These are phyloP conservation scores for Ceratina calcarata DNA, from an alignment of 1,140 invertebrate species.

Conservation along the genomic window DNA sequence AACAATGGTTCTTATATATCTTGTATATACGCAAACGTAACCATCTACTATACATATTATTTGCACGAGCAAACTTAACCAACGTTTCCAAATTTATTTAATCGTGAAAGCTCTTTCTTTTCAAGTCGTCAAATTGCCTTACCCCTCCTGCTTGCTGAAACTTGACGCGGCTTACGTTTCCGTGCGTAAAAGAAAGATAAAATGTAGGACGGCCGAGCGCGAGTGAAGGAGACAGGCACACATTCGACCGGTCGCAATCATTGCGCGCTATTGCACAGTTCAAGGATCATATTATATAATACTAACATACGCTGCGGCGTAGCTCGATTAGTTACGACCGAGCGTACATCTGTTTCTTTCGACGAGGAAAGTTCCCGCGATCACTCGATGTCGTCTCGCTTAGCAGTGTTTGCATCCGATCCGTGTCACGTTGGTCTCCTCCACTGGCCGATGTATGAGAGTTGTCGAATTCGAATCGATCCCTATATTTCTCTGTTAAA, in stretches of 20 bases:
- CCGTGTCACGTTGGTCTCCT: conserved; percentile 5
- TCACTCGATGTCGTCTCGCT: conserved; percentile 33
- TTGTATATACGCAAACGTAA: conserved; percentile 5
- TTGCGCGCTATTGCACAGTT: conserved; percentile 62
- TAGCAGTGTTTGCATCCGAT: conserved; percentile 37
- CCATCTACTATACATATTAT: not conserved
- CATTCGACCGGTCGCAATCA: conserved; percentile 32
- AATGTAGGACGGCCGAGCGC: not conserved
- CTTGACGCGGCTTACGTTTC: not conserved
- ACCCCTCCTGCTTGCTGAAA: not conserved
- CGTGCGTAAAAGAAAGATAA: not conserved
- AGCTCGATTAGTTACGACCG: conserved; percentile 11
- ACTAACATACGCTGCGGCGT: conserved; percentile 57
- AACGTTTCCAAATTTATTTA: not conserved
- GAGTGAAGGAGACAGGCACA: conserved; percentile 10
- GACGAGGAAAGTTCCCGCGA: not conserved
- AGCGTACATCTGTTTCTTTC: not conserved
- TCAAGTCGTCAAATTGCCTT: not conserved
- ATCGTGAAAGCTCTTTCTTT: not conserved
- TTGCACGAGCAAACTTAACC: not conserved
- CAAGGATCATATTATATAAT: conserved; percentile 54
- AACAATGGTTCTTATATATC: conserved; percentile 19
- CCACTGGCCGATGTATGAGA: not conserved
- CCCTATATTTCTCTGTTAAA: too few species aligned
- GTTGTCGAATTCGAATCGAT: too few species aligned